Evolutionary conservation across 2,113 vertebrate species (phyloP), one percentile per base, ranked within the genome.

Genomic region (Irena cyanogastra): DNA sequence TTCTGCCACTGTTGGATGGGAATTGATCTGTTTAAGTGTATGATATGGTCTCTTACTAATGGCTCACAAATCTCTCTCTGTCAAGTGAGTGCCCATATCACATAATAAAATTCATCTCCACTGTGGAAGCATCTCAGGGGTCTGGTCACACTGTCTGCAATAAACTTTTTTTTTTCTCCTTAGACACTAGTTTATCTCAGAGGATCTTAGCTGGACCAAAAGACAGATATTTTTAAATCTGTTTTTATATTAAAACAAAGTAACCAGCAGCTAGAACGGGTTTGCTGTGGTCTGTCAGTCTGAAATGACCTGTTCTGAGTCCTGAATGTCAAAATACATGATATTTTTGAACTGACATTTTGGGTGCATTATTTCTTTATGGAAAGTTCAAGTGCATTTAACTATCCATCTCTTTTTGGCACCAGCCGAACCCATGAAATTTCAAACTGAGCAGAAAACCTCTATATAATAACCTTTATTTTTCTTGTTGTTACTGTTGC

Each of bases 21-120:
- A 76, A 91, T 85, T 69, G 53, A 72, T 89, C 57, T 79, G 35
- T 79, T 64, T 66, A 81, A 87, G n/a, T 65, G 54, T n/a, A 44
- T 63, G 66, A 69, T 93, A 72, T 17, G 18, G 37, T 69, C 44
- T 79, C n/a, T 84, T 79, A 66, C 42, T 91, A 93, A 86, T 83
- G 71, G 79, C 50, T 92, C 71, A 93, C 93, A 95, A 88, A 86
- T 92, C 71, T 93, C 65, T 78, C n/a, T 85, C 22, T 91, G 72
- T 39, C 89, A 89, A 65, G 45, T 69, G 63, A 77, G 22, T 68
- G 44, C 28, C 49, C 61, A n/a, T 71, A 82, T 45, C 72, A 83
- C 30, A 49, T 49, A 74, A 80, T 59, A 90, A 91, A 83, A 68
- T 59, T 86, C 2, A 50, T 63, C 44, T 90, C 27, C 4, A 30